A percentile compares a stretch with the other conserved stretches of the same genome.
phyloP scores from a whole-genome alignment of 37 sponge, comb jelly and placozoan genomes.

The Crambe crambe region DNA sequence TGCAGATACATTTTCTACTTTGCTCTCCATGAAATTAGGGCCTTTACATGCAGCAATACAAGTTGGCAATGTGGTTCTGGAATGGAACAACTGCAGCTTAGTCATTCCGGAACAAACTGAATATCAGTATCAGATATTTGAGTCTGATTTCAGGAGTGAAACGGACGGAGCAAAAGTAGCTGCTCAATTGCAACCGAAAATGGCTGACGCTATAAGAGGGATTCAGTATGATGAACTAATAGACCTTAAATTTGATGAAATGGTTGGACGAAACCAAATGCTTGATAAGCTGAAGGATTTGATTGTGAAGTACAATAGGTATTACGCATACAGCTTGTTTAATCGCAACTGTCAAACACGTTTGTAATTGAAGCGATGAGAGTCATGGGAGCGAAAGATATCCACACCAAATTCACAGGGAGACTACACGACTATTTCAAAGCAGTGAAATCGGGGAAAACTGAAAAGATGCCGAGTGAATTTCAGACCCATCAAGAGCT shows the following conservation, averaged over 20 bases:
- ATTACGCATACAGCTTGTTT: background rate
- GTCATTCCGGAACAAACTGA: background rate
- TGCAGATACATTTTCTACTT: background rate
- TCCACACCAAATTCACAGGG: background rate
- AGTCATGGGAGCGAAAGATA: background rate
- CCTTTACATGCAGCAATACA: background rate
- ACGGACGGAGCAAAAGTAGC: background rate
- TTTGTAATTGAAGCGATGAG: conserved; percentile 18
- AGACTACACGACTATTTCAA: conserved; percentile 6
- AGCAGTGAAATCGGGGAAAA: background rate
- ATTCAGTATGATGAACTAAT: background rate
- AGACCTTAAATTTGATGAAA: background rate
- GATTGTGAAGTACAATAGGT: conserved; percentile 14
- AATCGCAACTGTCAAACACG: conserved; percentile 16
- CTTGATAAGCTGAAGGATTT: conserved; percentile 15
- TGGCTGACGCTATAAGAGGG: background rate
- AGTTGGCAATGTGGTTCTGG: conserved; percentile 1
- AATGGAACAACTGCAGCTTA: conserved; percentile 7
- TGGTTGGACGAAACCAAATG: conserved; percentile 9
- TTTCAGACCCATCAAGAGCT: background rate
- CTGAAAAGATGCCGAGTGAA: conserved; percentile 1
- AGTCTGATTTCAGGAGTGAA: background rate
- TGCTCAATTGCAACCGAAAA: background rate
- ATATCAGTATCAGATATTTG: background rate
- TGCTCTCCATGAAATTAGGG: background rate